Percentiles rank a stretch among this genome's conserved stretches.
Evolutionary conservation across 2,113 vertebrate species (phyloP).

Genomic region (Hemicordylus capensis): DNA sequence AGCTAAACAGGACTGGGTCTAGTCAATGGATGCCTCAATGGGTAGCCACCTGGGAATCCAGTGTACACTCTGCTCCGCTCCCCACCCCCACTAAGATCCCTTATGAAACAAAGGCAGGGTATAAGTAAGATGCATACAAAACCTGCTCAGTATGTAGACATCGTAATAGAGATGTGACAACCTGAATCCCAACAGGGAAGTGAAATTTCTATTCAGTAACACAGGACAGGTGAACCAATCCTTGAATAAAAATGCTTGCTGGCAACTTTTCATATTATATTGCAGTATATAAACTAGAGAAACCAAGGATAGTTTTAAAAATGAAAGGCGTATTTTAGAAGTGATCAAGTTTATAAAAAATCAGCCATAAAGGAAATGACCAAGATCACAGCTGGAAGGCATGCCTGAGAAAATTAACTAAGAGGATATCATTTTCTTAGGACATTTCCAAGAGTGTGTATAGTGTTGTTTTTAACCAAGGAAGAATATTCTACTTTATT

Average conservation of each 20-base stretch:
- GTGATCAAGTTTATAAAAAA: not conserved
- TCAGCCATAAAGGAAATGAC: not conserved
- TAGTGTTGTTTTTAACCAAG: not conserved
- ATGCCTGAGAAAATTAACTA: not conserved
- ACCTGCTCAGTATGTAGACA: not conserved
- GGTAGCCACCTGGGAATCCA: no score
- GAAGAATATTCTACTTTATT: not conserved
- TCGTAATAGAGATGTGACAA: not conserved
- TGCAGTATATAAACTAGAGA: not conserved
- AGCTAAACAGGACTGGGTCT: not conserved
- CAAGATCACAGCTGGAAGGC: not conserved
- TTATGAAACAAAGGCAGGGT: not conserved
- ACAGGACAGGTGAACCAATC: not conserved
- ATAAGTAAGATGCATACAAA: not conserved
- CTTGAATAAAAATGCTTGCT: not conserved
- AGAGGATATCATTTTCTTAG: not conserved
- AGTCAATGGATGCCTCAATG: not conserved
- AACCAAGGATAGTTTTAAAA: not conserved
- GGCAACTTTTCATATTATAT: not conserved
- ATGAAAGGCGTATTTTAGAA: not conserved
- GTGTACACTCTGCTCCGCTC: not conserved
- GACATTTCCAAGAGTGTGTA: not conserved
- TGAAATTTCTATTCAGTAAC: not conserved
- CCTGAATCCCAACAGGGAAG: not conserved
- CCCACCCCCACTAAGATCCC: no score